Evolutionary conservation across 2,888 invertebrate species (phyloP).

Genomic region (Mythimna impura): DNA sequence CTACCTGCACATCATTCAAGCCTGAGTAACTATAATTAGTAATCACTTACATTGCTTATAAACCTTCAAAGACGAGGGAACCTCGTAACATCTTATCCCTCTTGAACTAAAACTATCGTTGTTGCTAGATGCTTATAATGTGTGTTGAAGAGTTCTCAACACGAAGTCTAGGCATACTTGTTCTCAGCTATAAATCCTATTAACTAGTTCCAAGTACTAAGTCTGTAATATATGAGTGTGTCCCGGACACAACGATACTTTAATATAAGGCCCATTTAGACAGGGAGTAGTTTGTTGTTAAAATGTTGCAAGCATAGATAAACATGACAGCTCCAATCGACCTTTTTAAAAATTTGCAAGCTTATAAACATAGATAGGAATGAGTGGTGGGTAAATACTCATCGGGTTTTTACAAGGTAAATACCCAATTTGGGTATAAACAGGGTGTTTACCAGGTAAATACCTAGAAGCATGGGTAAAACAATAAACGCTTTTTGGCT

Average conservation of each 20-base stretch:
- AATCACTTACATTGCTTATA: not conserved
- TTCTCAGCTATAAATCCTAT: constrained; percentile 49
- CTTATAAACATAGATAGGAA: too few species aligned
- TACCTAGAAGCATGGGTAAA: too few species aligned
- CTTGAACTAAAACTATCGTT: constrained; percentile 47
- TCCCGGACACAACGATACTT: constrained; percentile 18
- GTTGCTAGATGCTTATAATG: constrained; percentile 35
- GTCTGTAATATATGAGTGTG: constrained; percentile 40
- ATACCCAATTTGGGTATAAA: too few species aligned
- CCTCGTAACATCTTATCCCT: constrained; percentile 15
- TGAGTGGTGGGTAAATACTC: too few species aligned
- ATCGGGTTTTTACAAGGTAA: too few species aligned
- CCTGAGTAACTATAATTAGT: not conserved
- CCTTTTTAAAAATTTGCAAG: too few species aligned
- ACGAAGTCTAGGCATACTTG: constrained; percentile 32
- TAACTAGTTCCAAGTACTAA: constrained; percentile 39
- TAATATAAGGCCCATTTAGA: too few species aligned
- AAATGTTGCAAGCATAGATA: too few species aligned
- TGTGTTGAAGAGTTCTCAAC: constrained; percentile 34
- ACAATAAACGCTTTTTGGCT: too few species aligned
- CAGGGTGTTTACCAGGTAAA: too few species aligned
- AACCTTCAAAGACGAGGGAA: constrained; percentile 11
- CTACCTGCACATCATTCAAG: not conserved
- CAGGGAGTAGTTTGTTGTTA: too few species aligned
- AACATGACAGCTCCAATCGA: too few species aligned